Evolutionary conservation across 30 jellyfish, hydroid and myxozoan species (phyloP).

Genomic region (Morbakka virulenta): DNA sequence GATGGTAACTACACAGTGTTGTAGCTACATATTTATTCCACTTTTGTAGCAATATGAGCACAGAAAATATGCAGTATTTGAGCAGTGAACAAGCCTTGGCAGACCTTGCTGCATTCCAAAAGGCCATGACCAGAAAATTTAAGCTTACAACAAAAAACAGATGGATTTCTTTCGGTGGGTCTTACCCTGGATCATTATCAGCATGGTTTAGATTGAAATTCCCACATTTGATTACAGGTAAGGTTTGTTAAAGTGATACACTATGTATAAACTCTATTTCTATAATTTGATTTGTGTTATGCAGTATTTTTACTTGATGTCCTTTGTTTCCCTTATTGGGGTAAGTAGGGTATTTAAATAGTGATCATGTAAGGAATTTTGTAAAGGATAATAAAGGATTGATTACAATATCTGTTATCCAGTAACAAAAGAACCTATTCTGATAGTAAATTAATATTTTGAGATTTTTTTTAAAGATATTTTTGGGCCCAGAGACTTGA

Average conservation of each 20-base stretch:
- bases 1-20: neutral
- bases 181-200: slow-evolving; percentile 95
- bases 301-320: no score
- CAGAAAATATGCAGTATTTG: slow-evolving; percentile 63
- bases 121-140: slow-evolving; percentile 54
- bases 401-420: no score
- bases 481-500: no score
- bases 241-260: neutral
- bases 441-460: no score
- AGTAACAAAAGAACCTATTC: no score
- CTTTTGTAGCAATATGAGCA: slow-evolving; percentile 59
- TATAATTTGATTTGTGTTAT: no score
- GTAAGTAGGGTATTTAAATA: no score
- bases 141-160: slow-evolving; percentile 45
- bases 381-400: no score
- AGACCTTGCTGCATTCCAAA: slow-evolving; percentile 73
- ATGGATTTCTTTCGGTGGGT: slow-evolving; percentile 97
- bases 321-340: no score
- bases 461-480: no score
- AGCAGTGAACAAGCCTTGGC: slow-evolving; percentile 98
- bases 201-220: slow-evolving; percentile 91
- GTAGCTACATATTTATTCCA: neutral
- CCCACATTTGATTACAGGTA: slow-evolving; percentile 87
- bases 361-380: no score
- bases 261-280: neutral